These are phyloP conservation scores for Bursaphelenchus okinawaensis DNA, from an alignment of 2,888 invertebrate species.

Conservation along the genomic window DNA sequence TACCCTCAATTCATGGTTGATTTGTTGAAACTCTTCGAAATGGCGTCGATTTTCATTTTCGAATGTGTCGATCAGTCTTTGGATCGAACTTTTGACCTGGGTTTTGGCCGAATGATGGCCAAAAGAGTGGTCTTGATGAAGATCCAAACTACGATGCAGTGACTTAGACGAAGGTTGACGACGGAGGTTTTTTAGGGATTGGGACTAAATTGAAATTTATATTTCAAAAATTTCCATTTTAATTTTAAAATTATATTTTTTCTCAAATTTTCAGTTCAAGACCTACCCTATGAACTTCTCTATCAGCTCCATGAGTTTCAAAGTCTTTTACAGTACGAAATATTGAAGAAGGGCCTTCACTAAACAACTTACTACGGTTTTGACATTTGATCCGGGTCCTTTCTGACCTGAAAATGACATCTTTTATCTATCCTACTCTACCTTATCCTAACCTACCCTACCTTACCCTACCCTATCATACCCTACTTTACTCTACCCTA, in stretches of 20 bases:
- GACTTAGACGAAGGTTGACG: background rate
- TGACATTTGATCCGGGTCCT: background rate
- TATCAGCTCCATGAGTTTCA: background rate
- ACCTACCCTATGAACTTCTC: background rate
- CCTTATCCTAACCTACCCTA: no score
- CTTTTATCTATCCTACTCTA: no score
- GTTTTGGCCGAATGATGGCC: background rate
- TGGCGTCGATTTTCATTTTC: slow-evolving; percentile 26
- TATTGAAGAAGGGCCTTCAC: background rate
- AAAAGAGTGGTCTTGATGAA: background rate
- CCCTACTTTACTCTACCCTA: no score
- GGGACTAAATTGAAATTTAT: no score
- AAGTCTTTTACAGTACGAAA: background rate
- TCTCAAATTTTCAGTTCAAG: no score
- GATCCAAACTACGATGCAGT: background rate
- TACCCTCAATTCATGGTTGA: slow-evolving; percentile 19
- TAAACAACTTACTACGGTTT: background rate
- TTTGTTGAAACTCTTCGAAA: slow-evolving; percentile 29
- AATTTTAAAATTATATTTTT: no score
- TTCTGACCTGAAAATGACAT: background rate
- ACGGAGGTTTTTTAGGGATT: background rate
- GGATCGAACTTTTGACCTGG: slow-evolving; percentile 12
- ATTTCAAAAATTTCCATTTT: no score
- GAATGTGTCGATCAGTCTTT: slow-evolving; percentile 29
- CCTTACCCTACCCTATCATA: no score